These are phyloP conservation scores for Metopolophium dirhodum DNA, from an alignment of 1,140 invertebrate species.

Conservation along the genomic window DNA sequence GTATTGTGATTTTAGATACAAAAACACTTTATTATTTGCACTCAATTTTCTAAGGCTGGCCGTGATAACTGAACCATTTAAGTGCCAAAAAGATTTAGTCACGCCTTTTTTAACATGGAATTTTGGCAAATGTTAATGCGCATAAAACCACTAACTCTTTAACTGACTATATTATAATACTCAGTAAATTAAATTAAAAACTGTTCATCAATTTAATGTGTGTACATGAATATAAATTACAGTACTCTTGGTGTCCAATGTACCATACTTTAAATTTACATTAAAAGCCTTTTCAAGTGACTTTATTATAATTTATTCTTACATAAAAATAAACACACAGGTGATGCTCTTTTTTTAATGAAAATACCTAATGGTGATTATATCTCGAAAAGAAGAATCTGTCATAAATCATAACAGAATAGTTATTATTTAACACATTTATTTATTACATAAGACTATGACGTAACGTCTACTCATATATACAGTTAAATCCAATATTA, in stretches of 20 bases:
- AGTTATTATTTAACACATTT: not conserved
- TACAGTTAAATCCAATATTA: slow-evolving; percentile 10
- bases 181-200: not conserved
- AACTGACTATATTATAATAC: slow-evolving; percentile 25
- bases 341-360: not conserved
- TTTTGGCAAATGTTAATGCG: not conserved
- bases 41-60: not conserved
- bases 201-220: slow-evolving; percentile 2
- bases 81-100: slow-evolving; percentile 43
- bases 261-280: not conserved
- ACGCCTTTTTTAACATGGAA: not conserved
- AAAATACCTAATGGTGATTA: not conserved
- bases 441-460: not conserved
- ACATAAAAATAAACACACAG: slow-evolving; percentile 12
- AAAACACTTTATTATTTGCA: slow-evolving; percentile 2
- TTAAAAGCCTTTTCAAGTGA: not conserved
- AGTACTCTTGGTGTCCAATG: not conserved
- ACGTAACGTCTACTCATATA: not conserved
- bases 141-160: not conserved
- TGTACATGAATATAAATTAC: not conserved
- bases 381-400: not conserved
- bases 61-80: slow-evolving; percentile 21
- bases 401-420: not conserved
- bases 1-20: not conserved
- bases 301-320: not conserved